phyloP scores from a whole-genome alignment of 2,113 vertebrate species.

The Polyodon spathula region DNA sequence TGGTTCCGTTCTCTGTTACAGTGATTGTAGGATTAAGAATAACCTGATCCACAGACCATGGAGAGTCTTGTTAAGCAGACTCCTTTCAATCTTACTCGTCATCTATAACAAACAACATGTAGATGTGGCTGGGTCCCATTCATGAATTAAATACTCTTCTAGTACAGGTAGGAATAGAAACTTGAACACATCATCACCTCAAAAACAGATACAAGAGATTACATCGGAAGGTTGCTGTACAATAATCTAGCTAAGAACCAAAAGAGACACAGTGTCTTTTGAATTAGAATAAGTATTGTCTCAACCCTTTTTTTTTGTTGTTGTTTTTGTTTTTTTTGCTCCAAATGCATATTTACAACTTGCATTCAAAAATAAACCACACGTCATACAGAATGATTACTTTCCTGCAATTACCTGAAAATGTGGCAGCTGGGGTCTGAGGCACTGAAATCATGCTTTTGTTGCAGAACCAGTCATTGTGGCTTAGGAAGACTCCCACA shows the following conservation, averaged over 20 bases:
- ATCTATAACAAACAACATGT: conserved; percentile 15
- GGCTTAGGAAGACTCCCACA: conserved; percentile 25
- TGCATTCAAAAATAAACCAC: conserved; percentile 15
- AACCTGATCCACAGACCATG: conserved; percentile 31
- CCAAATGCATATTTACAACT: conserved; percentile 23
- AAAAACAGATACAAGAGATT: conserved; percentile 25
- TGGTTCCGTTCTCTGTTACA: conserved; percentile 32
- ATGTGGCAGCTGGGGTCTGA: conserved; percentile 31
- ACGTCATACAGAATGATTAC: conserved; percentile 15
- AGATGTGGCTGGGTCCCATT: conserved; percentile 2
- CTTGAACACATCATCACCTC: conserved; percentile 30
- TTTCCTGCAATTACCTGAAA: conserved; percentile 34
- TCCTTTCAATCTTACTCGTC: conserved; percentile 6
- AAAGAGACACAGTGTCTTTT: conserved; percentile 11
- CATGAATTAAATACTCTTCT: conserved; percentile 12
- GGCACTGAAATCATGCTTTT: conserved; percentile 34
- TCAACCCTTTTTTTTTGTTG: conserved; percentile 13
- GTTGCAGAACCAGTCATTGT: conserved; percentile 26
- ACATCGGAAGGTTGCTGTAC: conserved; percentile 24
- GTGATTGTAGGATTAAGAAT: conserved; percentile 44
- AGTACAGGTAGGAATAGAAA: conserved; percentile 21
- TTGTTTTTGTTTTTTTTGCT: not conserved
- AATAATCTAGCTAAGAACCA: conserved; percentile 22
- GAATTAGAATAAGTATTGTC: not conserved
- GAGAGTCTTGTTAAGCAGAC: conserved; percentile 5